Conservation (phyloP, 2,113 vertebrate species). For the Cyprinus carpio region DNA sequence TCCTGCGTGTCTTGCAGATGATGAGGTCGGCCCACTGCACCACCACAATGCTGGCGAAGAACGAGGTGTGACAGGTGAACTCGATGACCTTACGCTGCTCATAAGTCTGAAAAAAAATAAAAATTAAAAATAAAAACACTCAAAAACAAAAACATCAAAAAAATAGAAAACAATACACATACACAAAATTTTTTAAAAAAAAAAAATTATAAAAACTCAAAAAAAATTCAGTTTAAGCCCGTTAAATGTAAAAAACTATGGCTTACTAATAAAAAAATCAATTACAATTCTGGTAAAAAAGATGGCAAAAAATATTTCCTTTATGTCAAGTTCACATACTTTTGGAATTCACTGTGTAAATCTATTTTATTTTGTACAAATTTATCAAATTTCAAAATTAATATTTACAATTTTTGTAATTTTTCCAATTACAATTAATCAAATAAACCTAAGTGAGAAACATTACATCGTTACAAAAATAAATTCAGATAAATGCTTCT, state of each 20-base stretch:
- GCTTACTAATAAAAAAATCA: not conserved
- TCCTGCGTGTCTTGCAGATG: constrained; percentile 92
- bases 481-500: not conserved
- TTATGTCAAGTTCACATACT: not conserved
- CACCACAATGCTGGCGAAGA: constrained; percentile 90
- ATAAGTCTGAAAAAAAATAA: constrained; percentile 84
- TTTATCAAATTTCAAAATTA: not conserved
- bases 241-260: not conserved
- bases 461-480: not conserved
- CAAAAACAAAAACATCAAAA: too few relatives aligned
- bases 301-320: too few relatives aligned
- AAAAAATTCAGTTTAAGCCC: too few relatives aligned
- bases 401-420: too few relatives aligned
- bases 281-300: too few relatives aligned
- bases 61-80: constrained; percentile 92
- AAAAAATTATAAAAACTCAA: too few relatives aligned
- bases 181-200: too few relatives aligned
- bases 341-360: not conserved
- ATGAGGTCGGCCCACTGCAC: constrained; percentile 95
- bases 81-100: constrained; percentile 92
- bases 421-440: not conserved
- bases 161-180: too few relatives aligned
- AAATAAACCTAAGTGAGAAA: not conserved
- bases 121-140: too few relatives aligned
- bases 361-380: not conserved